Evolutionary conservation across 2,888 invertebrate genomes (phyloP), one percentile per base, ranked within the genome.

Genomic region (Heliconius sara): DNA sequence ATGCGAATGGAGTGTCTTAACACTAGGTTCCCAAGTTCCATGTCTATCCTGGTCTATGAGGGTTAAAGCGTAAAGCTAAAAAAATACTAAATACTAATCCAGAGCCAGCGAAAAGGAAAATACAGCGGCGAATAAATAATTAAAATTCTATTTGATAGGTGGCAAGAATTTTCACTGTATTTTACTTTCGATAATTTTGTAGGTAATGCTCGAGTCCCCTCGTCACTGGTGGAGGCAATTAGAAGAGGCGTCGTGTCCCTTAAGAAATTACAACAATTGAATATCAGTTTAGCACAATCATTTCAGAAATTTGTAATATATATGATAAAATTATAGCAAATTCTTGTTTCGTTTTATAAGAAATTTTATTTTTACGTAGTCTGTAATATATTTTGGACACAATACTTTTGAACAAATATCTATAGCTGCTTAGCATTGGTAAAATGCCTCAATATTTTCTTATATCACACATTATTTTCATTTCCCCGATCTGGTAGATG

Each of bases 261-360:
- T 57, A 72, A 70, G 72, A 57, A 72, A 57, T 72, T 72, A 57
- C 19, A 72, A 57, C 72, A 72, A 72, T 72, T 72, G 57, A 72
- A 72, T 34, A n/a, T 30, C 47, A 72, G 22, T 72, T 70, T 43
- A 16, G 39, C 25, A n/a, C 7, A 74, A 74, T n/a, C 60, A 16
- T 63, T 60, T 16, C 9, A 74, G 39, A 63, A 74, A 60, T 39
- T 5, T 43, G 68, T 70, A 70, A 70, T 70, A 34, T 34, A 34
- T 34, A 34, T 70, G 25, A 39, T 63, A 43, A 27, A 65, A 25
- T 39, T 63, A 39, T 65, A 65, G 4, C n/a, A 0, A 63, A n/a
- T 60, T 12, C 12, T 63, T 63, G 2, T 27, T 65, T 22, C 7
- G 27, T 65, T 65, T 27, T 13, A 65, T 65, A 65, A 65, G 0